Conservation (phyloP, 2,888 invertebrate genomes). For the Sabellastarte sp. region DNA sequence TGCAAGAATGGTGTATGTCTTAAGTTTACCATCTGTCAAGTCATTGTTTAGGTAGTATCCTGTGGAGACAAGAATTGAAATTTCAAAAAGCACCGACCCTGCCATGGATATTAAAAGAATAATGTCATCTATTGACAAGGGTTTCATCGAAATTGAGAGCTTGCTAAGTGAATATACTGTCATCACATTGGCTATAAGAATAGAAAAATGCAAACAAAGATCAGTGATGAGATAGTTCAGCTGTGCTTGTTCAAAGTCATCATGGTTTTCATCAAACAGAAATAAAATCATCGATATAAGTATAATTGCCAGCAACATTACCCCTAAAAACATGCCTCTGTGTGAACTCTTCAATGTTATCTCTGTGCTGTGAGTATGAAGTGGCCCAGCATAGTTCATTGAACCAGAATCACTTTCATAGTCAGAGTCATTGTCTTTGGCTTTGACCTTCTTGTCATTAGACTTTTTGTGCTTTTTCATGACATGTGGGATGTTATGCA, state of each 20-base stretch:
- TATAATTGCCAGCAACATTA: not conserved
- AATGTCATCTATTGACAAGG: slow-evolving; percentile 65
- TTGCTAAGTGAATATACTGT: not conserved
- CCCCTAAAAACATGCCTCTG: not conserved
- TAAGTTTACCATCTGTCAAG: not conserved
- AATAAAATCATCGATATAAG: not conserved
- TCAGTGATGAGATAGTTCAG: not conserved
- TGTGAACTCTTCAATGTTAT: not conserved
- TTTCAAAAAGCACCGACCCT: slow-evolving; percentile 75
- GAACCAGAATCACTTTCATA: not conserved
- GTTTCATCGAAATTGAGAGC: not conserved
- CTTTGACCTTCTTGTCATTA: not conserved
- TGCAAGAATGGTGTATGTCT: not conserved
- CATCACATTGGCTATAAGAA: not conserved
- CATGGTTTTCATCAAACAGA: not conserved
- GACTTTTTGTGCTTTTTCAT: not conserved
- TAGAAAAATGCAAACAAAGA: not conserved
- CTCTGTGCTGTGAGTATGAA: not conserved
- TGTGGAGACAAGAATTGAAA: slow-evolving; percentile 37
- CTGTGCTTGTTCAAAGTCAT: not conserved
- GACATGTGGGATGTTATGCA: not conserved
- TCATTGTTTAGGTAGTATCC: not conserved
- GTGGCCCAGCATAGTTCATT: not conserved
- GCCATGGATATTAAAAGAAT: slow-evolving; percentile 88
- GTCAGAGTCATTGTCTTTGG: not conserved